Percentiles rank a stretch among this genome's conserved stretches.
Conservation (phyloP, 2,113 vertebrate genomes). For the Orthonyx spaldingii region DNA sequence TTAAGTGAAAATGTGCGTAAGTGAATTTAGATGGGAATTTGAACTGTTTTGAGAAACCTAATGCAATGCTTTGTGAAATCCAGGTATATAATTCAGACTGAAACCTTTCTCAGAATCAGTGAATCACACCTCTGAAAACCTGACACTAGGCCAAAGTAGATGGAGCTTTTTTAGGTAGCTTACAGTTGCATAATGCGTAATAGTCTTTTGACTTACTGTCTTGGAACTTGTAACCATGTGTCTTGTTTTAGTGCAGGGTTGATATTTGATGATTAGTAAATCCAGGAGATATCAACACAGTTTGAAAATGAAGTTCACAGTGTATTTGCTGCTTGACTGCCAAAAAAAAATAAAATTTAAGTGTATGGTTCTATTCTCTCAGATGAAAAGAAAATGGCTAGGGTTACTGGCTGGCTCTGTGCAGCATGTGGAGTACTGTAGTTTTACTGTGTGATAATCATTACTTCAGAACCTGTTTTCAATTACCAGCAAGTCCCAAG, state of each 20-base stretch:
- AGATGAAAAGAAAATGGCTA: constrained; percentile 35
- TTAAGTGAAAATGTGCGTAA: background rate
- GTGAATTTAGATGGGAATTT: background rate
- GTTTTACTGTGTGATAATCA: constrained; percentile 26
- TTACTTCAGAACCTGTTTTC: constrained; percentile 55
- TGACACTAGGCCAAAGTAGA: background rate
- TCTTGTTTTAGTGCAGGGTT: constrained; percentile 2
- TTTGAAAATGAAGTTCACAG: constrained; percentile 7
- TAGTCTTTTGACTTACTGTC: background rate
- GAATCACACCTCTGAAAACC: constrained; percentile 4
- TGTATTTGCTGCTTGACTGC: background rate
- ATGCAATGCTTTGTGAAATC: constrained; percentile 2
- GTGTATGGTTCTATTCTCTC: background rate
- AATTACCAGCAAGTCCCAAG: constrained; percentile 40
- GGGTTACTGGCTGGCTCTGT: constrained; percentile 28
- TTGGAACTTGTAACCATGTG: background rate
- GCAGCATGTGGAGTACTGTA: background rate
- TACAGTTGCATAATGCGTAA: background rate
- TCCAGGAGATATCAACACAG: constrained; percentile 17
- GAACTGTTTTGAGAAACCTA: constrained; percentile 1
- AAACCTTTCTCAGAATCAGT: background rate
- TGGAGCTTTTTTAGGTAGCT: background rate
- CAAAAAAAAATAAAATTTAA: background rate
- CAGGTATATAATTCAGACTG: background rate
- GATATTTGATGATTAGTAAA: constrained; percentile 40